Evolutionary conservation across 2,113 vertebrate species (phyloP).

Genomic region (Tachysurus fulvidraco): DNA sequence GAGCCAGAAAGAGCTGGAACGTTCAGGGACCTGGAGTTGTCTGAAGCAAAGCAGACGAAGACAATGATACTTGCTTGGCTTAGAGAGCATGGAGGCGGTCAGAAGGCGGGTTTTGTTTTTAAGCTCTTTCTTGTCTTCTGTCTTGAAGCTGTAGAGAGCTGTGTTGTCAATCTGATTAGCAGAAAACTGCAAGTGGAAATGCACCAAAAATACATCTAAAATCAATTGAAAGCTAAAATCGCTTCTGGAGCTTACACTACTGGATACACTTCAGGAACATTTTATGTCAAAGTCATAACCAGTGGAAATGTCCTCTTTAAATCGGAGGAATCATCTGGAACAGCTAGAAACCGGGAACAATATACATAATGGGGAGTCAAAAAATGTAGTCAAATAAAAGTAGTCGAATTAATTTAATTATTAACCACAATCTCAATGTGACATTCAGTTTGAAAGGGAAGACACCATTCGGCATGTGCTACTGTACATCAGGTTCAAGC

Average conservation of each 20-base stretch:
- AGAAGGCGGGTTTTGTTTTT: not conserved
- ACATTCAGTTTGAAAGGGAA: not conserved
- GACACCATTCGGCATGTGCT: not conserved
- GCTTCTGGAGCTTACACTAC: no score
- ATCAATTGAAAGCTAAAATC: not conserved
- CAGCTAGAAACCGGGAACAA: not conserved
- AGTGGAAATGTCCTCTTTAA: not conserved
- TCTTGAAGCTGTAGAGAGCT: not conserved
- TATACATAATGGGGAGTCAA: not conserved
- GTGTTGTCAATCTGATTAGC: constrained; percentile 1
- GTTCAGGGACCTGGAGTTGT: not conserved
- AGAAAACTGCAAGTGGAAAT: not conserved
- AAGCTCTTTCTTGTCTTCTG: not conserved
- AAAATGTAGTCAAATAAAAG: not conserved
- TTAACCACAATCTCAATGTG: not conserved
- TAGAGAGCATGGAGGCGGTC: not conserved
- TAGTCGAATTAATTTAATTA: not conserved
- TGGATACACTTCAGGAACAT: not conserved
- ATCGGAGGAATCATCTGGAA: not conserved
- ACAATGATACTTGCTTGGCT: not conserved
- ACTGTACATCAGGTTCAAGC: not conserved
- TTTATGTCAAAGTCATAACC: not conserved
- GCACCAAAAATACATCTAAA: not conserved
- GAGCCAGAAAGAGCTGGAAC: not conserved
- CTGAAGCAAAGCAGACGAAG: not conserved